Evolutionary conservation across 2,797 vertebrate genomes (phyloP).

Genomic region (Chromis chromis): DNA sequence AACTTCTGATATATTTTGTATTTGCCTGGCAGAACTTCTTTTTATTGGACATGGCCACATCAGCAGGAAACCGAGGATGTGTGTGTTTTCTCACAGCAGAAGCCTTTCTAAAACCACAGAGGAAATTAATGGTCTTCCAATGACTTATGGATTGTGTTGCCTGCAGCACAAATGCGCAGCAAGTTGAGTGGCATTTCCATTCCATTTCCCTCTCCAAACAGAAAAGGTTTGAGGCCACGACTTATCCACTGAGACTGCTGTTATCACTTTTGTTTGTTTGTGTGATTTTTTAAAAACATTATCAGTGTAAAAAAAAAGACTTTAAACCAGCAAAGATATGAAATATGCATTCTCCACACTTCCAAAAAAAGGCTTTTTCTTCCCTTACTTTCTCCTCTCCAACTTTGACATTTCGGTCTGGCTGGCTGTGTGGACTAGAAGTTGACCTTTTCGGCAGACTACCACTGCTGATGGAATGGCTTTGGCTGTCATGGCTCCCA

Average conservation of each 20-base stretch:
- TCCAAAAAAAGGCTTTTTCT: slow-evolving; percentile 13
- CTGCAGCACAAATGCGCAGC: slow-evolving; percentile 1
- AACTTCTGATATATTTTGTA: background rate
- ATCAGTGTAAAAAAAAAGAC: slow-evolving; percentile 7
- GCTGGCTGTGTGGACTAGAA: slow-evolving; percentile 29
- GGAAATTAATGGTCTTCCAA: background rate
- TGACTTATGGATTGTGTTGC: slow-evolving; percentile 14
- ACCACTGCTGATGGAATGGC: slow-evolving; percentile 65
- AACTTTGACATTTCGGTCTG: slow-evolving; percentile 53
- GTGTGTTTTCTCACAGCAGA: background rate
- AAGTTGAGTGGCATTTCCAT: slow-evolving; percentile 36
- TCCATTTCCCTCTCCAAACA: slow-evolving; percentile 23
- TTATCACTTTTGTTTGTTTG: slow-evolving; percentile 15
- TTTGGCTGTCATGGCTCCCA: slow-evolving; percentile 69
- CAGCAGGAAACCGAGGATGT: background rate
- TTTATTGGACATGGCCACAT: background rate
- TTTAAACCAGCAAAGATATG: slow-evolving; percentile 12
- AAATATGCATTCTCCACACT: slow-evolving; percentile 27
- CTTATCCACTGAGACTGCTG: background rate
- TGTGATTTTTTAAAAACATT: slow-evolving; percentile 9
- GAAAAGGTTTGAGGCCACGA: slow-evolving; percentile 20
- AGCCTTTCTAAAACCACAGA: background rate
- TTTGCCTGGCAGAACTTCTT: background rate
- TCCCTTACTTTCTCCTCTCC: slow-evolving; percentile 2
- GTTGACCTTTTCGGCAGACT: slow-evolving; percentile 66